Percentiles rank a stretch among this genome's conserved stretches.
Evolutionary conservation across 2,113 vertebrate genomes (phyloP).

Genomic region (Elachura formosa): DNA sequence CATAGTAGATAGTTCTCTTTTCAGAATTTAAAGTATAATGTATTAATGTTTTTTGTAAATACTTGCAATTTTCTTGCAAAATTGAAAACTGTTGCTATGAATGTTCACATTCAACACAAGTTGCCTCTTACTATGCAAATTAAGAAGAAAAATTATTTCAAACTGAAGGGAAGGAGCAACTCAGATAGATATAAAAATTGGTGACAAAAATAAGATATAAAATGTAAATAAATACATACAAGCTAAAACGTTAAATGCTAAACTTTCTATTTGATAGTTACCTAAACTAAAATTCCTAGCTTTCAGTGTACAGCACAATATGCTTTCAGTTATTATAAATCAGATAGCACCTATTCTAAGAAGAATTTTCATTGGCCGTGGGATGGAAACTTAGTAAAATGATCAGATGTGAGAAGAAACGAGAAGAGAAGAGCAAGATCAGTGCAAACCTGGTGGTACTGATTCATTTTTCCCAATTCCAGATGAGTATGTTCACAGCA

Average conservation of each 20-base stretch:
- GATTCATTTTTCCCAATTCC: neutral
- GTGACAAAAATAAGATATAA: neutral
- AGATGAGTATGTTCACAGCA: neutral
- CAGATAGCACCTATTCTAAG: neutral
- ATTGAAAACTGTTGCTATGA: neutral
- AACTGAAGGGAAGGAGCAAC: neutral
- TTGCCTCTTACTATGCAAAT: neutral
- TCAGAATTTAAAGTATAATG: neutral
- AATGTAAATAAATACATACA: neutral
- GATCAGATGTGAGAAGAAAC: neutral
- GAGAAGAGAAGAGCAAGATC: neutral
- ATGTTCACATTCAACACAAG: constrained; percentile 3
- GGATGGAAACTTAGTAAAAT: neutral
- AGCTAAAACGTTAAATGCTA: neutral
- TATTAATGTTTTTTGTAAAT: neutral
- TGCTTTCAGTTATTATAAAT: neutral
- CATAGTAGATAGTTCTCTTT: neutral
- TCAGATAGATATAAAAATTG: neutral
- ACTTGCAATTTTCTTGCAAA: neutral
- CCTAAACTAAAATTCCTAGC: neutral
- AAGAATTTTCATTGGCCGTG: neutral
- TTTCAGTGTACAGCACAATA: neutral
- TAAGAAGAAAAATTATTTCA: neutral
- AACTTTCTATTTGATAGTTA: neutral
- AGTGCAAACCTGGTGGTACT: neutral